Percentiles rank a stretch among this genome's conserved stretches.
Conservation (phyloP, 2,113 vertebrate genomes). For the Narcine bancroftii region DNA sequence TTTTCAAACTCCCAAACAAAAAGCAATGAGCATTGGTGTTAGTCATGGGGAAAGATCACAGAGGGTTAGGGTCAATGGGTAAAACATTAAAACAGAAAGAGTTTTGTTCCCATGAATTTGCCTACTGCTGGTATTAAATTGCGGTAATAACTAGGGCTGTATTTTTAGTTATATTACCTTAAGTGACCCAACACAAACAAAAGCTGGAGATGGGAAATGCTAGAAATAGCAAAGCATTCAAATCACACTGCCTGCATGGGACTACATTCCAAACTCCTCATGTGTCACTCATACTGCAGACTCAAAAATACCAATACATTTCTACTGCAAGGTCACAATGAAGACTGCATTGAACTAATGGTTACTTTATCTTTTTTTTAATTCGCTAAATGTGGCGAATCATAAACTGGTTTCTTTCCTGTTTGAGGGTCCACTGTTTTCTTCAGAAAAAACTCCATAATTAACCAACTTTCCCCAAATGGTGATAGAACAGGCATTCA, state of each 20-base stretch:
- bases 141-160: background rate
- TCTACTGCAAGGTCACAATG: background rate
- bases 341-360: background rate
- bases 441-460: background rate
- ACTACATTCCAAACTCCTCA: background rate
- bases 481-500: background rate
- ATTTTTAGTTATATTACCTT: background rate
- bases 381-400: background rate
- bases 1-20: background rate
- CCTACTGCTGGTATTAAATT: background rate
- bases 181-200: background rate
- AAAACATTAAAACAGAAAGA: background rate
- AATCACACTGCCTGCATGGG: background rate
- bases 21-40: background rate
- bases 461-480: background rate
- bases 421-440: background rate
- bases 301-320: background rate
- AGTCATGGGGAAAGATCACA: background rate
- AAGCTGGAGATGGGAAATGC: background rate
- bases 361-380: background rate
- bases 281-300: background rate
- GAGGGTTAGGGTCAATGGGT: background rate
- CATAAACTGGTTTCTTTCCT: background rate
- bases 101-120: background rate
- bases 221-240: background rate